Percentiles rank a stretch among this genome's conserved stretches.
These are phyloP conservation scores for Colletes collaris DNA, from an alignment of 2,888 invertebrate species.

Conservation along the genomic window DNA sequence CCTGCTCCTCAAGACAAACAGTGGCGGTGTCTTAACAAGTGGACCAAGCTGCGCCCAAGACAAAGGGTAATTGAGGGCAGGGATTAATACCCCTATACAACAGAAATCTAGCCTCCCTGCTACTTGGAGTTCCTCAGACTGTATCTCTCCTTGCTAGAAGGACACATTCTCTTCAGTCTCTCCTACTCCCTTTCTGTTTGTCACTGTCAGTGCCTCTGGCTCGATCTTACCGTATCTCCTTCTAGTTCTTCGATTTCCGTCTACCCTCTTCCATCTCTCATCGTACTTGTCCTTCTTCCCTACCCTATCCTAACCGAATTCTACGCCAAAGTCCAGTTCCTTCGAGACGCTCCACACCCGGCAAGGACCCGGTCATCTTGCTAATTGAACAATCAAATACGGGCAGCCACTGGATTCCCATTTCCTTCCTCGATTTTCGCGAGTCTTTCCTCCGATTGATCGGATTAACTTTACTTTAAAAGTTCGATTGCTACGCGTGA, in stretches of 20 bases:
- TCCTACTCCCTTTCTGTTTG: conserved; percentile 47
- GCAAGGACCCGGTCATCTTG: conserved; percentile 80
- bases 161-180: conserved; percentile 54
- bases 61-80: conserved; percentile 84
- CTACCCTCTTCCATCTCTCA: conserved; percentile 46
- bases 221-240: conserved; percentile 55
- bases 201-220: conserved; percentile 33
- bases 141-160: conserved; percentile 70
- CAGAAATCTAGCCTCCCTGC: conserved; percentile 78
- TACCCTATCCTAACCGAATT: conserved; percentile 17
- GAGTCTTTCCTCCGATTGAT: conserved; percentile 76
- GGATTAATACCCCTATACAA: conserved; percentile 83
- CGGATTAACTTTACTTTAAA: conserved; percentile 74
- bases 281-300: too few relatives aligned
- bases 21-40: conserved; percentile 84
- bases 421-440: conserved; percentile 68
- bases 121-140: conserved; percentile 75
- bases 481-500: conserved; percentile 76
- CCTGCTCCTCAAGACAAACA: conserved; percentile 83
- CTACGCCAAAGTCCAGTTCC: conserved; percentile 56
- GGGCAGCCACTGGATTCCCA: conserved; percentile 74
- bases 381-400: conserved; percentile 83
- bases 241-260: conserved; percentile 63
- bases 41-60: conserved; percentile 83
- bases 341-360: conserved; percentile 70